These are phyloP conservation scores for Rhinatrema bivittatum DNA, from an alignment of 2,797 vertebrate species.

Conservation along the genomic window DNA sequence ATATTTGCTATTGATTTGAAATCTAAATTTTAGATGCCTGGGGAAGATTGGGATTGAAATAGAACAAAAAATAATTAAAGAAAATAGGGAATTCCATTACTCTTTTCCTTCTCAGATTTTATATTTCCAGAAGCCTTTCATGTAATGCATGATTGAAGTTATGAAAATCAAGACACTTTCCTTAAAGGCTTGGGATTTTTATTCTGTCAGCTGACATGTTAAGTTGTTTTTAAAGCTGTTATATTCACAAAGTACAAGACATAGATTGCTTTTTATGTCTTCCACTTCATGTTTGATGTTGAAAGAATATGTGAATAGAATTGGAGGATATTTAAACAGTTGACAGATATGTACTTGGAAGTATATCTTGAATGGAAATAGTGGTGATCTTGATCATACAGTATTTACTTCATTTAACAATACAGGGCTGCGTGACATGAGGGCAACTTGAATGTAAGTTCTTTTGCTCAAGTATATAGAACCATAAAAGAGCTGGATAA, in stretches of 20 bases:
- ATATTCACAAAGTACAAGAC: conserved; percentile 25
- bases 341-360: conserved; percentile 29
- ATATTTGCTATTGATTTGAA: no score
- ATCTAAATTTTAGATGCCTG: no score
- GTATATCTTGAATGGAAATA: conserved; percentile 26
- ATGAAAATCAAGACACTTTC: conserved; percentile 9
- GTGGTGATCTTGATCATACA: conserved; percentile 16
- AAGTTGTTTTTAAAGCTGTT: conserved; percentile 26
- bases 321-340: conserved; percentile 30
- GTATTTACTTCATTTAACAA: conserved; percentile 18
- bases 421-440: conserved; percentile 8
- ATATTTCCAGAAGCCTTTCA: no score
- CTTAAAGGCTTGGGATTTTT: conserved; percentile 1
- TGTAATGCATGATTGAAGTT: neutral
- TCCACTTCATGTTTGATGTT: conserved; percentile 35
- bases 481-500: no score
- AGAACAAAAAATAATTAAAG: neutral
- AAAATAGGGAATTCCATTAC: no score
- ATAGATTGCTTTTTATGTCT: conserved; percentile 29
- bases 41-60: no score
- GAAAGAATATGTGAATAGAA: conserved; percentile 29
- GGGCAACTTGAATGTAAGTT: no score
- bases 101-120: no score
- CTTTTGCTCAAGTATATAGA: no score
- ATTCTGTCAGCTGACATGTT: conserved; percentile 18